Conservation (phyloP, 2,888 invertebrate species). For the Drosophila prolongata region DNA sequence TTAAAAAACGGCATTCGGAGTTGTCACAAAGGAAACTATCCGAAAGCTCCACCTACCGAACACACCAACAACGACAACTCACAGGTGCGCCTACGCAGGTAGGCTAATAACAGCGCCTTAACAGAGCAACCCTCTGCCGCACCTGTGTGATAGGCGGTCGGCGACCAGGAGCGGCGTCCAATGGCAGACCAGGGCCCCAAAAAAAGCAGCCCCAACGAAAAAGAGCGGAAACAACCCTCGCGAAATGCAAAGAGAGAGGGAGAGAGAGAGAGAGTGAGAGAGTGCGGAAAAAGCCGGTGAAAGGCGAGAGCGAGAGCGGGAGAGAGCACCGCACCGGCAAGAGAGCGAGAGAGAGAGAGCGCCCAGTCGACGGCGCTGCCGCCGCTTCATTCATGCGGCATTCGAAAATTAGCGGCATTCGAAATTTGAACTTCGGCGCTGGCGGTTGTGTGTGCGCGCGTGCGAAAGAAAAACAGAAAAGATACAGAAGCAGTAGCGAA, state of each 20-base stretch:
- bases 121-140: constrained; percentile 64
- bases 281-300: constrained; percentile 56
- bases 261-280: constrained; percentile 29
- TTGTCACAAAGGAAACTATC: constrained; percentile 8
- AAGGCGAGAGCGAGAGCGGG: constrained; percentile 46
- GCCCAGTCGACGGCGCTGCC: constrained; percentile 19
- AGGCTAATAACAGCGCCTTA: constrained; percentile 44
- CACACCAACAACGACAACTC: not conserved
- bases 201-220: constrained; percentile 49
- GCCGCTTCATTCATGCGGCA: constrained; percentile 18
- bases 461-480: constrained; percentile 41
- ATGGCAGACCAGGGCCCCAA: constrained; percentile 62
- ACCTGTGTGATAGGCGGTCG: constrained; percentile 79
- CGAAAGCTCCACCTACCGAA: constrained; percentile 61
- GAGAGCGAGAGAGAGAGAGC: constrained; percentile 4
- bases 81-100: constrained; percentile 61
- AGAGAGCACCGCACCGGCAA: constrained; percentile 7
- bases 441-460: constrained; percentile 76
- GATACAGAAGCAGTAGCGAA: constrained; percentile 11
- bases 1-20: not conserved
- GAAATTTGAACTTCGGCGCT: constrained; percentile 80
- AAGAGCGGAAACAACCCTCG: constrained; percentile 71
- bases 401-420: constrained; percentile 50
- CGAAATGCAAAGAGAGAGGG: constrained; percentile 7
- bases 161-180: constrained; percentile 51